phyloP scores from a whole-genome alignment of 2,888 invertebrate species.

The Geotrupes spiniger region DNA sequence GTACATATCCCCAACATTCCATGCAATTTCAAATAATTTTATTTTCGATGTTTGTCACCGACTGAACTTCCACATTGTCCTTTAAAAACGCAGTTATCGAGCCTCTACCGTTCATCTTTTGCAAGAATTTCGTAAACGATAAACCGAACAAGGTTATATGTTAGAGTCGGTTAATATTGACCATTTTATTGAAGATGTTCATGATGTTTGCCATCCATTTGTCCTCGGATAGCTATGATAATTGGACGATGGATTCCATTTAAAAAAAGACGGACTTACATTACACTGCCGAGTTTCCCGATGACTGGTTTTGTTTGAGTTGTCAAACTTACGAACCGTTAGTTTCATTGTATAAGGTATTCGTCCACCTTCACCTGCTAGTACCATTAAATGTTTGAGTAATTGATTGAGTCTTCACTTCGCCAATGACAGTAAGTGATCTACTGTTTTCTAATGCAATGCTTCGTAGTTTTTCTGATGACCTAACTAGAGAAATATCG shows the following conservation, averaged over 20 bases:
- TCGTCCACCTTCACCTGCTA: conserved; percentile 75
- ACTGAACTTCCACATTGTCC: conserved; percentile 76
- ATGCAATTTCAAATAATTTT: conserved; percentile 36
- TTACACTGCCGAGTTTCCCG: conserved; percentile 75
- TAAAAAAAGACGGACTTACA: conserved; percentile 65
- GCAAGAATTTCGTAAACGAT: conserved; percentile 80
- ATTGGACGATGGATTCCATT: conserved; percentile 40
- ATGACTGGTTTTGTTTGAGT: conserved; percentile 64
- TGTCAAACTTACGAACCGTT: conserved; percentile 70
- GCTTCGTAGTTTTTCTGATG: conserved; percentile 73
- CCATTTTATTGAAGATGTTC: conserved; percentile 72
- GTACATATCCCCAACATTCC: conserved; percentile 29
- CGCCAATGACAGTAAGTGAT: conserved; percentile 67
- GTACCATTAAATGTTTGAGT: conserved; percentile 65
- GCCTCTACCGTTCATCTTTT: conserved; percentile 64
- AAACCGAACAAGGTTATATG: conserved; percentile 78
- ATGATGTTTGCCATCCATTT: conserved; percentile 69
- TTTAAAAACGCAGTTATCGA: conserved; percentile 75
- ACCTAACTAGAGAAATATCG: conserved; percentile 69
- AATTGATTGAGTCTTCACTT: conserved; percentile 71
- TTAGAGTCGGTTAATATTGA: conserved; percentile 70
- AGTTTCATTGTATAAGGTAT: conserved; percentile 73
- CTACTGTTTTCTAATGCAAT: conserved; percentile 78
- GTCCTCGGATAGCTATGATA: conserved; percentile 57
- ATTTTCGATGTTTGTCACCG: conserved; percentile 65